A percentile compares a stretch with the other conserved stretches of the same genome.
Conservation (phyloP, 1,140 invertebrate genomes). For the Aleiodes sp. region DNA sequence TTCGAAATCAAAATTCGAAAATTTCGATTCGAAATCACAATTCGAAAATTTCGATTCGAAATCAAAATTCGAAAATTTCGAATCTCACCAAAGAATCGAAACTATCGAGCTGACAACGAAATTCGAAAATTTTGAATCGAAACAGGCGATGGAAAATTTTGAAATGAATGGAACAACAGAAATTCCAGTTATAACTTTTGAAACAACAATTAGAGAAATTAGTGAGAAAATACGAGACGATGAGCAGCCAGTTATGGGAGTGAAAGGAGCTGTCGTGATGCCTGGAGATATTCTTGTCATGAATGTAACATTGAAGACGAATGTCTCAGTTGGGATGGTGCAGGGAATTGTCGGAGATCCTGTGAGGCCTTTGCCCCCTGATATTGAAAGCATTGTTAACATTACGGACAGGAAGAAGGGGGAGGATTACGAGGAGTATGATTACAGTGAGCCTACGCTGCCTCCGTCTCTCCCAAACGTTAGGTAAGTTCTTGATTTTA, state of each 20-base stretch:
- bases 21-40: too few relatives aligned
- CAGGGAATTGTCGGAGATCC: conserved; percentile 55
- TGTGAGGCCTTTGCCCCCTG: conserved; percentile 54
- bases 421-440: conserved; percentile 67
- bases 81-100: too few relatives aligned
- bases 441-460: conserved; percentile 74
- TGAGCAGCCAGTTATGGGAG: conserved; percentile 40
- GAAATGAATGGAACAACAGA: not conserved
- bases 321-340: conserved; percentile 57
- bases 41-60: too few relatives aligned
- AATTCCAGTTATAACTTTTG: conserved; percentile 12
- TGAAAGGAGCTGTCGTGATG: conserved; percentile 49
- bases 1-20: too few relatives aligned
- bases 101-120: not conserved
- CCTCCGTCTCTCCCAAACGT: conserved; percentile 81
- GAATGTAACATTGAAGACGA: conserved; percentile 62
- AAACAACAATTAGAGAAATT: not conserved
- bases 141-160: not conserved
- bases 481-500: conserved; percentile 60
- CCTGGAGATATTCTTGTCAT: conserved; percentile 57
- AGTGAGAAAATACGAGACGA: not conserved
- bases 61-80: too few relatives aligned
- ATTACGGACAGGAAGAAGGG: conserved; percentile 59
- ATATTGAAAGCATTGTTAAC: conserved; percentile 62
- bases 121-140: not conserved